A percentile compares a stretch with the other conserved stretches of the same genome.
Conservation (phyloP, 2,797 vertebrate genomes). For the Gymnopithys bicolor region DNA sequence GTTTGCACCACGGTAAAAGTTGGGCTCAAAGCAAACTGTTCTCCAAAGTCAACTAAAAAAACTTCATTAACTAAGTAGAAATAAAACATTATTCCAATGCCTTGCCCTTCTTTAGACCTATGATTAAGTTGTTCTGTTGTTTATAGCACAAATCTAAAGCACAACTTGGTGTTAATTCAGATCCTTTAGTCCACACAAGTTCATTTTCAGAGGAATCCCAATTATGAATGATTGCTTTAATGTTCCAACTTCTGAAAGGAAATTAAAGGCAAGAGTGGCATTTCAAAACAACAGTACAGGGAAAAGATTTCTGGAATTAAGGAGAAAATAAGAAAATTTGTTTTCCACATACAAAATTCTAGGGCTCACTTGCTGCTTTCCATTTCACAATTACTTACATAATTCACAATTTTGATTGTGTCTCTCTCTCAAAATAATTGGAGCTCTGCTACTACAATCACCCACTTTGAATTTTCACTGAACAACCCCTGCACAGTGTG, state of each 20-base stretch:
- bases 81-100: neutral
- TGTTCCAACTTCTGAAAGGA: neutral
- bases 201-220: neutral
- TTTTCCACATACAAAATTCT: neutral
- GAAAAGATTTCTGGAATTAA: neutral
- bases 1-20: neutral
- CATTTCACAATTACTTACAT: neutral
- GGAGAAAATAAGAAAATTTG: neutral
- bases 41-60: neutral
- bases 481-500: slow-evolving; percentile 29
- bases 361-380: neutral
- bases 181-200: neutral
- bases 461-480: neutral
- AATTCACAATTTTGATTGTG: neutral
- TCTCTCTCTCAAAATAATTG: neutral
- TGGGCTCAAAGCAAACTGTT: neutral
- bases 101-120: neutral
- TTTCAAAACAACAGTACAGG: neutral
- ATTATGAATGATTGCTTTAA: neutral
- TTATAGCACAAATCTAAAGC: neutral
- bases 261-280: neutral
- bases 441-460: neutral
- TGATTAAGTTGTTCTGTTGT: neutral
- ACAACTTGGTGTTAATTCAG: neutral
- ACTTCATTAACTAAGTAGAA: neutral